A percentile compares a stretch with the other conserved stretches of the same genome.
Conservation (phyloP, 2,888 invertebrate species). For the Frankliniella intonsa region DNA sequence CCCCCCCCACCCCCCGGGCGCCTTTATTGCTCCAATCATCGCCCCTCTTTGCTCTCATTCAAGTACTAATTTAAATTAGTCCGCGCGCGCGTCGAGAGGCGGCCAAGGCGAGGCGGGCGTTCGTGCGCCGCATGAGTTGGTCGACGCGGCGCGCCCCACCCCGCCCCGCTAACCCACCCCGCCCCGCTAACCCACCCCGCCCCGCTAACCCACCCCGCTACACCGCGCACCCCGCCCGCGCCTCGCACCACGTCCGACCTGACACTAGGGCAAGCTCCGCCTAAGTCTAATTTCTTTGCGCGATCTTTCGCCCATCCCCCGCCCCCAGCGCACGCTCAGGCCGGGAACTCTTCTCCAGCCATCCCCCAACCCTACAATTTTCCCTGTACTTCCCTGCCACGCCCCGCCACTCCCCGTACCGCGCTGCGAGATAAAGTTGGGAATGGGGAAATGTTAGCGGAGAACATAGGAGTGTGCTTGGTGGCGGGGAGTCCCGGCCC, state of each 20-base stretch:
- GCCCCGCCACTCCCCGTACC: background rate
- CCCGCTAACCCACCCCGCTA: background rate
- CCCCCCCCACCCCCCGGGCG: too few relatives aligned
- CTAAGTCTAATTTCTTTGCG: constrained; percentile 9
- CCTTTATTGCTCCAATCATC: too few relatives aligned
- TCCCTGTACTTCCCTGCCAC: background rate
- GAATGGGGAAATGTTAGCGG: background rate
- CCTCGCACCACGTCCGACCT: background rate
- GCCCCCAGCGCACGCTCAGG: background rate
- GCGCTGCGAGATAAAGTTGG: background rate
- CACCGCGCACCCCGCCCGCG: background rate
- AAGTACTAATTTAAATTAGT: too few relatives aligned
- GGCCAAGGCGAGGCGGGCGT: background rate
- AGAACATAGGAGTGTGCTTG: background rate
- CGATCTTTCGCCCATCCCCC: background rate
- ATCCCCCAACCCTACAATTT: too few relatives aligned
- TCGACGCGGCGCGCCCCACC: background rate
- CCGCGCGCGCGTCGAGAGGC: too few relatives aligned
- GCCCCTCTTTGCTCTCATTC: too few relatives aligned
- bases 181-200: background rate
- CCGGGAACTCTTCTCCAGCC: too few relatives aligned
- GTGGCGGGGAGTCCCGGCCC: too few relatives aligned
- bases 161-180: background rate
- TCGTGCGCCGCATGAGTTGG: background rate
- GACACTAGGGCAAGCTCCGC: background rate